Evolutionary conservation across 2,888 invertebrate species (phyloP).

Genomic region (Ophion slaviceki): DNA sequence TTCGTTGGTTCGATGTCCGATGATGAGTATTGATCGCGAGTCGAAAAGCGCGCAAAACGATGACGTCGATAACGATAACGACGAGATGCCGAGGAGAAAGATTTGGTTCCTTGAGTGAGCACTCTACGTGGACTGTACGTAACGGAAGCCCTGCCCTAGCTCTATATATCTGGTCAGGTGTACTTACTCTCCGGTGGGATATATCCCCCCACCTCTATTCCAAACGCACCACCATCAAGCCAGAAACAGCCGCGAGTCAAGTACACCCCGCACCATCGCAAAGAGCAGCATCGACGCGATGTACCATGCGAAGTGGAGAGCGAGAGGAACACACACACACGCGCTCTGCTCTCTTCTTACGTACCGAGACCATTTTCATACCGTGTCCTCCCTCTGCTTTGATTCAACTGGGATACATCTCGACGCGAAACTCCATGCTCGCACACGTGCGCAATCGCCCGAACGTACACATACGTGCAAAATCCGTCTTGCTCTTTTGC

Average conservation of each 20-base stretch:
- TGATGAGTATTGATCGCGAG: conserved; percentile 21
- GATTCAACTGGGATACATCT: conserved; percentile 31
- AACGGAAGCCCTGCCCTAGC: conserved; percentile 84
- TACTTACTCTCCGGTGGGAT: conserved; percentile 81
- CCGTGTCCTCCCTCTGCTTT: conserved; percentile 32
- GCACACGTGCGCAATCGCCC: not conserved
- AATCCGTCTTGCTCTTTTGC: conserved; percentile 10
- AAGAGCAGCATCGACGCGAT: conserved; percentile 58
- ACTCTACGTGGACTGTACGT: conserved; percentile 83
- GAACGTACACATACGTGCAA: not conserved
- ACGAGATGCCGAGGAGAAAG: conserved; percentile 51
- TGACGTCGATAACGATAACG: conserved; percentile 17
- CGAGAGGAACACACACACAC: conserved; percentile 37
- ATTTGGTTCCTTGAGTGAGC: conserved; percentile 73
- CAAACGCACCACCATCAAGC: conserved; percentile 49
- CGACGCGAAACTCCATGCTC: conserved; percentile 19
- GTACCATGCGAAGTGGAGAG: conserved; percentile 51
- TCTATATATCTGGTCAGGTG: conserved; percentile 84
- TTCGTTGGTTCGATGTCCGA: conserved; percentile 2
- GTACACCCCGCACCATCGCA: conserved; percentile 45
- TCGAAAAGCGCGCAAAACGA: conserved; percentile 29
- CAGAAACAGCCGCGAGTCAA: conserved; percentile 30
- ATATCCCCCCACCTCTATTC: conserved; percentile 75
- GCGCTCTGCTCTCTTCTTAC: conserved; percentile 53
- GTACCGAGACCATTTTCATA: conserved; percentile 66